Conservation (phyloP, 2,113 vertebrate species). For the Pimephales promelas region DNA sequence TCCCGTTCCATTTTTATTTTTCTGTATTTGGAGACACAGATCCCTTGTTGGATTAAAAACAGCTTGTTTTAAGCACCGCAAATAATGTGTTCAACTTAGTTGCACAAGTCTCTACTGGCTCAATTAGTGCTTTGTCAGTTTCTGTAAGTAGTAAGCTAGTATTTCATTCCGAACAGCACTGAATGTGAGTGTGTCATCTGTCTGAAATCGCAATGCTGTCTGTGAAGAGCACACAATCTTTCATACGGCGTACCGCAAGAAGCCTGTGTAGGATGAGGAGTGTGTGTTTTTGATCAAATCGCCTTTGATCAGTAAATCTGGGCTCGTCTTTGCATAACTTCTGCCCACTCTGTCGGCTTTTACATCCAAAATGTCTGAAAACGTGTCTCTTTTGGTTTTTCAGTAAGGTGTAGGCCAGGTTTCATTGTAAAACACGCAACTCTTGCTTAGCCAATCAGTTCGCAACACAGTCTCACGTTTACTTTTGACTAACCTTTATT, state of each 20-base stretch:
- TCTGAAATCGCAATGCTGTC: not conserved
- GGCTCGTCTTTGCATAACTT: not conserved
- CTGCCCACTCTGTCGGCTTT: constrained; percentile 23
- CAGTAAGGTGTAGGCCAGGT: not conserved
- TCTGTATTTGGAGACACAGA: not conserved
- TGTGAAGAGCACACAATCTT: not conserved
- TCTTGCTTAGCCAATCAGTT: not conserved
- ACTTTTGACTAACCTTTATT: not conserved
- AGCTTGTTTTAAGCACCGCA: not conserved
- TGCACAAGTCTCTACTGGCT: not conserved
- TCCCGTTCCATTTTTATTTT: not conserved
- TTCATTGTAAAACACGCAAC: constrained; percentile 5
- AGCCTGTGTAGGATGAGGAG: not conserved
- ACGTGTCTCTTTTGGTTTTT: constrained; percentile 11
- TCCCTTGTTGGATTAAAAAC: not conserved
- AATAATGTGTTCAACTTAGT: not conserved
- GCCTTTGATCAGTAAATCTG: constrained; percentile 20
- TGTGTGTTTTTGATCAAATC: constrained; percentile 16
- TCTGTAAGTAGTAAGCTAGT: not conserved
- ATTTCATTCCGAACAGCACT: not conserved
- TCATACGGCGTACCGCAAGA: not conserved
- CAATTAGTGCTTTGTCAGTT: not conserved
- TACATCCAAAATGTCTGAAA: constrained; percentile 7
- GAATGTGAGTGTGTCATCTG: not conserved
- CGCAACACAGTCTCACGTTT: not conserved